Base-by-base conservation (phyloP, 2,113 vertebrate genomes). In the Gasterosteus nipponicus region DNA sequence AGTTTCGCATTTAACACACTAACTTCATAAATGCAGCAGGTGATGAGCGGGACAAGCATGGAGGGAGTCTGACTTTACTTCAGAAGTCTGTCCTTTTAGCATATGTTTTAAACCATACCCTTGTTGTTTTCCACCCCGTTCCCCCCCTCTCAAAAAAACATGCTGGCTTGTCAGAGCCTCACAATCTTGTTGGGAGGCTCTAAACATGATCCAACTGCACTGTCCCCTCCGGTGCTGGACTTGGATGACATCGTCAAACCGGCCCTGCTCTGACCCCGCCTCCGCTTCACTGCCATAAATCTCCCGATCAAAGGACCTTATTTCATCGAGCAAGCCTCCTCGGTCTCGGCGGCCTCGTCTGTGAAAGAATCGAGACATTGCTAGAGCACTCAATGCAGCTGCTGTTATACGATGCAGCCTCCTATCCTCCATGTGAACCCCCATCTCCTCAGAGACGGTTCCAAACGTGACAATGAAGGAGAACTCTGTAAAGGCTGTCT, bases 371-470 rank as follows among this genome's bases (percentile, higher is more conserved):
- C 61, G 59, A 14, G 53, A 53, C 26, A 42, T 16, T 3, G 15
- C 15, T 42, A 9, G 2, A 26, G 31, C 18, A 10, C 33, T 78
- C 29, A 35, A 54, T 11, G 19, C 47, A 10, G 66, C 7, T 46
- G 58, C 39, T 49, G 75, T 57, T 41, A 71, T 2, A 33, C 6
- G 3, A 14, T n/a, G 22, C 33, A 41, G 47, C 47, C 47, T 49
- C 47, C 46, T 47, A 18, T n/a, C 60, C 66, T 65, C 53, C 46
- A 16, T 4, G 42, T 65, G 44, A 81, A 70, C 72, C 35, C 49
- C 7, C n/a, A 18, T 15, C 29, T 18, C 57, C 10, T 47, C 6
- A 7, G 19, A 73, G 3, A 44, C 1, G 4, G 15, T 5, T 46
- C 26, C 11, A 46, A 57, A 12, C 29, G 6, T 51, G 31, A 38